Base-by-base conservation (phyloP, 1,140 invertebrate species). In the Euschistus heros region DNA sequence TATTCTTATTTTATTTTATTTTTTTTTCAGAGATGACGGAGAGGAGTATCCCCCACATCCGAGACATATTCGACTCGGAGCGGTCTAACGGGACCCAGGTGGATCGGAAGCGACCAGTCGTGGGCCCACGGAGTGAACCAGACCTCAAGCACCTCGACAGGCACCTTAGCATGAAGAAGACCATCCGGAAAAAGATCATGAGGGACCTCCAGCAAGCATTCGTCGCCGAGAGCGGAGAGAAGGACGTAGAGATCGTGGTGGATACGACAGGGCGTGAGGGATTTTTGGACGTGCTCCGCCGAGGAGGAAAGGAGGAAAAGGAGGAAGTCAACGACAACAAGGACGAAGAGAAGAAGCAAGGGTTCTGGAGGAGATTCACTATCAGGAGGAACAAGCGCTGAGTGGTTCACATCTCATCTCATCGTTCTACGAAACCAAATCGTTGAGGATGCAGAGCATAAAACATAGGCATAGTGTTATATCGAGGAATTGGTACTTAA, bases 161-260 rank as follows among this genome's bases (percentile, higher is more conserved):
- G 66, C 87, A 90, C 73, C 77, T 91, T 63, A 89, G 87, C 68
- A 91, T 91, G 88, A 91, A 91, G 77, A 91, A 91, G 73, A 90
- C 87, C 7, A 89, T 90, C 65, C 75, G 87, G 50, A 91, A 89
- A 75, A 89, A 90, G 76, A 89, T 91, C 70, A 91, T 89, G 86
- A 78, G 88, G 7, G 87, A 90, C 72, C 77, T 91, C 54, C 84
- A 86, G 71, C 83, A 86, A 71, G 85, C 86, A 6, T 86, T 87
- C 72, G 83, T 87, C 67, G 86, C 54, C 2, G 54, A 57, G 54
- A 57, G 54, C 22, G 54, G 54, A 6, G 54, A 57, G 54, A 57
- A 57, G 24, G 54, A 57, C 54, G 54, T 57, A 7, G 54, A 57
- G 24, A 57, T 57, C 6, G 54, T 57, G 4, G 54, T 57, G 24